Evolutionary conservation across 2,888 invertebrate species (phyloP).

Genomic region (Apodemia mormo): DNA sequence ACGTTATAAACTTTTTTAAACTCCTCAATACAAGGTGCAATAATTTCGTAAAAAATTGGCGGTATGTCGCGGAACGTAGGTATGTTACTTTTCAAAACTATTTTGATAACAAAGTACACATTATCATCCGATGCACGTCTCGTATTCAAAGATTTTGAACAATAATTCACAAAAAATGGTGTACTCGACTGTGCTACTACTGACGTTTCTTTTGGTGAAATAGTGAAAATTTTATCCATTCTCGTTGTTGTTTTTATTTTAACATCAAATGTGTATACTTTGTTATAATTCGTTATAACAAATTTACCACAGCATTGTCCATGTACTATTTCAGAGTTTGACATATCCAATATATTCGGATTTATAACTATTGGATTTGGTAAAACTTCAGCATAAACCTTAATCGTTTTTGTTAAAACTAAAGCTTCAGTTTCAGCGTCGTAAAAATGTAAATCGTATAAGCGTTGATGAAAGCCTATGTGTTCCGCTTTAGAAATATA

Average conservation of each 20-base stretch:
- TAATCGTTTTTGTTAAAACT: constrained; percentile 48
- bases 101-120: constrained; percentile 63
- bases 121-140: constrained; percentile 44
- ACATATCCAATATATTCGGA: constrained; percentile 63
- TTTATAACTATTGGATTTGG: constrained; percentile 58
- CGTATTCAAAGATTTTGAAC: constrained; percentile 27
- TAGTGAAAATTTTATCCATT: constrained; percentile 56
- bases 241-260: constrained; percentile 57
- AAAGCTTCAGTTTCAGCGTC: constrained; percentile 46
- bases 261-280: constrained; percentile 47
- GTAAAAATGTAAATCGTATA: constrained; percentile 55
- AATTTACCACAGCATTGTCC: constrained; percentile 58
- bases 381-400: constrained; percentile 58
- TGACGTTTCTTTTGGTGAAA: constrained; percentile 52
- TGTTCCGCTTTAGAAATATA: constrained; percentile 57
- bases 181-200: constrained; percentile 46
- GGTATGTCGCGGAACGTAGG: constrained; percentile 54
- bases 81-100: constrained; percentile 50
- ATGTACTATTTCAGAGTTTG: constrained; percentile 48
- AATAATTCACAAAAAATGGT: constrained; percentile 45
- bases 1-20: constrained; percentile 49
- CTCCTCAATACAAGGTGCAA: constrained; percentile 54
- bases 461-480: constrained; percentile 60
- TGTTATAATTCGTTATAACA: constrained; percentile 54
- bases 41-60: constrained; percentile 63